A percentile compares a stretch with the other conserved stretches of the same genome.
Conservation (phyloP, 2,888 invertebrate genomes). For the Prostheceraeus crozeri region DNA sequence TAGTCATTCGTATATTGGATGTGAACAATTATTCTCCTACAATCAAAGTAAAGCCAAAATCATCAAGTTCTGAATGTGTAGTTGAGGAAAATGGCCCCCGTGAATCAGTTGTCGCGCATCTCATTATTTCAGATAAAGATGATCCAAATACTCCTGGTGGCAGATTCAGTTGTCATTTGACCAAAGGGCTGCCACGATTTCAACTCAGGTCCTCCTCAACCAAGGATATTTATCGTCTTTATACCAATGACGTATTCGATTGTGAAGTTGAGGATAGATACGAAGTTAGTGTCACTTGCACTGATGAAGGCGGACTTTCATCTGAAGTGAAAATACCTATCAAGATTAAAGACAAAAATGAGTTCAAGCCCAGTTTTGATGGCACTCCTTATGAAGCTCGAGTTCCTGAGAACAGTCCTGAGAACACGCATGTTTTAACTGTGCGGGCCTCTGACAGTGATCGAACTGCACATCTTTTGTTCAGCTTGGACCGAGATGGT, state of each 20-base stretch:
- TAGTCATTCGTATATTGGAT: background rate
- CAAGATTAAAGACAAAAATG: conserved; percentile 27
- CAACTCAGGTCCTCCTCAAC: too few relatives aligned
- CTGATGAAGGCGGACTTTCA: background rate
- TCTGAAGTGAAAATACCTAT: conserved; percentile 34
- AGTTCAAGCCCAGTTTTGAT: conserved; percentile 31
- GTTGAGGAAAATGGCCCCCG: too few relatives aligned
- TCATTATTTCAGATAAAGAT: background rate
- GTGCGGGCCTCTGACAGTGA: conserved; percentile 27
- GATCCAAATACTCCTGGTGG: too few relatives aligned
- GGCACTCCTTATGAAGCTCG: conserved; percentile 2
- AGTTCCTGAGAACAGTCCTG: conserved; percentile 23
- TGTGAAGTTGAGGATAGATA: too few relatives aligned
- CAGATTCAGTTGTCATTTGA: too few relatives aligned
- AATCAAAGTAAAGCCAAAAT: background rate
- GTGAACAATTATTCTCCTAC: background rate
- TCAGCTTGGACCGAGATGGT: conserved; percentile 23
- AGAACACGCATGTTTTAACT: conserved; percentile 22
- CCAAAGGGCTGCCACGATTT: too few relatives aligned
- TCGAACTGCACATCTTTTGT: conserved; percentile 22
- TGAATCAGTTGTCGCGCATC: too few relatives aligned
- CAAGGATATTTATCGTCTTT: too few relatives aligned
- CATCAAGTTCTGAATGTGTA: too few relatives aligned
- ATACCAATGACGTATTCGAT: too few relatives aligned
- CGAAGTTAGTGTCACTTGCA: background rate